Base-by-base conservation (phyloP, 1,140 invertebrate species). In the Drosophila azteca region DNA sequence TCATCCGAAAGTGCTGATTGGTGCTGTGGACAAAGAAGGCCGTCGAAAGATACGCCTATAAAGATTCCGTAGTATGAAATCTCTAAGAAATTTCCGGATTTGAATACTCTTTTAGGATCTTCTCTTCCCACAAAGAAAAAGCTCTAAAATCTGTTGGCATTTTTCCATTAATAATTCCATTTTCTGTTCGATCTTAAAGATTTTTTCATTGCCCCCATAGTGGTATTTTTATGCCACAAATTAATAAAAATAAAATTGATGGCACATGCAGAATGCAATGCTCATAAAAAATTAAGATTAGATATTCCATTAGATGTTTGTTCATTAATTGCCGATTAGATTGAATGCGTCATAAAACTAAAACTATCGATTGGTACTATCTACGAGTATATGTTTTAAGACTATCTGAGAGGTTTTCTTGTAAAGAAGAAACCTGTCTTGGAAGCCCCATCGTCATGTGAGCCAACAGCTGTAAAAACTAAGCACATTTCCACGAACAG, bases 361-460 rank as follows among this genome's bases (percentile, higher is more conserved):
- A 31, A 22, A 46, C 46, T 46, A 66, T 68, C 63, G 20, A 8
- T 13, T 39, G 50, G n/a, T 39, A 39, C 31, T 39, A 67, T 51
- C 49, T 9, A 31, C 17, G 1, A 20, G 17, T 41, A 46, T 49
- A 39, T 46, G 17, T 43, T 39, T 65, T 59, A 45, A 22, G 52
- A 74, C 13, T 44, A 52, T 43, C 39, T 54, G 31, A 62, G 26
- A 44, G 44, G 2, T 24, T 24, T 0, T n/a, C 44, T 70, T 50
- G 75, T 26, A 53, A 61, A 29, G 20, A 29, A 83, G 24, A 13
- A 84, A 79, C 79, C 75, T 75, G 79, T 71, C 51, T 75, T 48
- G 49, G 22, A 46, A 46, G 31, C 35, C 35, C 9, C 31, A 39
- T 11, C 31, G 46, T 41, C 64, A 26, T 35, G 17, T 43, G 31